Evolutionary conservation across 2,113 vertebrate genomes (phyloP).

Genomic region (Dipodomys stephensi): DNA sequence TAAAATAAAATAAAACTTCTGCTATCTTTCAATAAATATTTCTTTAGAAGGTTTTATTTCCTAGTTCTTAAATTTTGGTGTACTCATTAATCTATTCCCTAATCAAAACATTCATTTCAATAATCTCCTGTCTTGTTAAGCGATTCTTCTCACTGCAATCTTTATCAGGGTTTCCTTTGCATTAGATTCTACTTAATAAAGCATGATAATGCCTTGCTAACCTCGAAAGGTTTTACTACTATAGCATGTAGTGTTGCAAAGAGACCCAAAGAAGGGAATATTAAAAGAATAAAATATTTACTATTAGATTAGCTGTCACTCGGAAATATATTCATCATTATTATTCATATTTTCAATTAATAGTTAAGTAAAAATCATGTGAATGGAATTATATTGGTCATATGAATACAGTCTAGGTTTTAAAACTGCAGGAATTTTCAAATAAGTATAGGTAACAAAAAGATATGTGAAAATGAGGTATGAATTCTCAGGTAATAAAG

Average conservation of each 20-base stretch:
- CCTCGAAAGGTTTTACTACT: slow-evolving; percentile 13
- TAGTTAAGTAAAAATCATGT: slow-evolving; percentile 24
- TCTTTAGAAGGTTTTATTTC: slow-evolving; percentile 48
- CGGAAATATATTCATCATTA: slow-evolving; percentile 27
- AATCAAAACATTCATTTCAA: slow-evolving; percentile 53
- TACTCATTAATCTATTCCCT: neutral
- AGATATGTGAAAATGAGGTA: neutral
- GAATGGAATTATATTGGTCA: slow-evolving; percentile 14
- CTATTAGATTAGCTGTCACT: slow-evolving; percentile 14
- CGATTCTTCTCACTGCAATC: neutral
- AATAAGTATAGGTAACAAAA: slow-evolving; percentile 45
- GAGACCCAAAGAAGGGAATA: neutral
- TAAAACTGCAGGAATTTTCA: slow-evolving; percentile 1
- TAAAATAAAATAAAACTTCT: slow-evolving; percentile 48
- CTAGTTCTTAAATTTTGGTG: neutral
- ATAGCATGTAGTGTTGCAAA: neutral
- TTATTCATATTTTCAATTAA: slow-evolving; percentile 12
- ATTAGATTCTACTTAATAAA: slow-evolving; percentile 39
- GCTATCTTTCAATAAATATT: slow-evolving; percentile 56
- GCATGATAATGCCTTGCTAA: neutral
- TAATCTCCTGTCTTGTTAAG: slow-evolving; percentile 26
- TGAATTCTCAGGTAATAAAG: slow-evolving; percentile 41
- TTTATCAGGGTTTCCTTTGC: slow-evolving; percentile 30
- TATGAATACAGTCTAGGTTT: neutral
- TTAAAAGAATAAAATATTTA: slow-evolving; percentile 13